These are phyloP conservation scores for Andinoacara biseriatus DNA, from an alignment of 2,113 vertebrate genomes.

Conservation along the genomic window DNA sequence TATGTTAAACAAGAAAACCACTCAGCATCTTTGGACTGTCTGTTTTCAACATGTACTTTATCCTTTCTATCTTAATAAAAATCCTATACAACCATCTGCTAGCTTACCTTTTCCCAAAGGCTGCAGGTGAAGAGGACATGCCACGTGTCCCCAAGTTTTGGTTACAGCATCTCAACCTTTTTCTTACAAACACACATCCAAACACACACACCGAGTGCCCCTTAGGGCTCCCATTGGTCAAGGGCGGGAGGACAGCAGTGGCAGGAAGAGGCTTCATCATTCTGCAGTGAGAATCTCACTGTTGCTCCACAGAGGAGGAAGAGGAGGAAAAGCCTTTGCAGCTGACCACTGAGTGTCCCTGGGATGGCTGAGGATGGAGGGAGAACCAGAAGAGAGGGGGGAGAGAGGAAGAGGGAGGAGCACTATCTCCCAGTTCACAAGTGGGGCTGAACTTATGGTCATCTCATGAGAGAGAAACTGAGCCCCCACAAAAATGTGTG, in stretches of 20 bases:
- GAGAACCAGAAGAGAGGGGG: neutral
- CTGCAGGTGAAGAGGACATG: slow-evolving; percentile 9
- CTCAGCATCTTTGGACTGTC: neutral
- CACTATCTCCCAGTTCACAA: slow-evolving; percentile 30
- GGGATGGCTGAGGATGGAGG: slow-evolving; percentile 31
- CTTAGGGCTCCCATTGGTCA: neutral
- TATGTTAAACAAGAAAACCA: neutral
- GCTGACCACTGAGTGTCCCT: slow-evolving; percentile 47
- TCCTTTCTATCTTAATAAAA: neutral
- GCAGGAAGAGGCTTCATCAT: slow-evolving; percentile 13
- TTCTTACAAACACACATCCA: neutral
- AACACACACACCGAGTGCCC: neutral
- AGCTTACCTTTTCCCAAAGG: slow-evolving; percentile 61
- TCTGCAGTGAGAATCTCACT: slow-evolving; percentile 40
- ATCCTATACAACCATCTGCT: neutral
- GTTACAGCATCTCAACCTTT: slow-evolving; percentile 9
- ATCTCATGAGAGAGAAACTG: slow-evolving; percentile 41
- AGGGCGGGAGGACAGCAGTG: slow-evolving; percentile 4
- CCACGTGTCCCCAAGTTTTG: neutral
- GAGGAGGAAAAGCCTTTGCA: slow-evolving; percentile 18
- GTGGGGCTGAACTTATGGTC: slow-evolving; percentile 8
- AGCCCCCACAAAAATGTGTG: slow-evolving; percentile 63
- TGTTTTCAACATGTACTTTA: neutral
- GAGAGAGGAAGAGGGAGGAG: slow-evolving; percentile 45
- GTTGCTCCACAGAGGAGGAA: slow-evolving; percentile 28